phyloP scores from a whole-genome alignment of 1,140 invertebrate genomes.

The Bradysia coprophila region DNA sequence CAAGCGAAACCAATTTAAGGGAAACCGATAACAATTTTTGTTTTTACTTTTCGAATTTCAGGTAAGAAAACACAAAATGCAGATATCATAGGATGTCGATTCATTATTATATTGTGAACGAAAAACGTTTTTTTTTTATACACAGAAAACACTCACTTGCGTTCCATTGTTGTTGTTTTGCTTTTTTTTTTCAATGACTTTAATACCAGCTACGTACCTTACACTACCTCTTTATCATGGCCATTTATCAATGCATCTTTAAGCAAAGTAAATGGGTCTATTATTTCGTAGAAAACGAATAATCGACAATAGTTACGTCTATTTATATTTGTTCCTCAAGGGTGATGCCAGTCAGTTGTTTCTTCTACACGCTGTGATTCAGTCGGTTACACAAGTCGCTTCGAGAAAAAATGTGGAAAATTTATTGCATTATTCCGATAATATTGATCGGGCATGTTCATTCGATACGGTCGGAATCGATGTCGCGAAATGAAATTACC shows the following conservation, averaged over 20 bases:
- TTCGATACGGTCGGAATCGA: not conserved
- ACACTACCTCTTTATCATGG: too few species aligned
- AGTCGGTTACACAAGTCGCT: too few species aligned
- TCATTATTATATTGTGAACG: too few species aligned
- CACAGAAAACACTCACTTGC: too few species aligned
- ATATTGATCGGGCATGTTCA: not conserved
- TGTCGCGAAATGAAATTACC: not conserved
- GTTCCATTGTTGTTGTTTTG: too few species aligned
- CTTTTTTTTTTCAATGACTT: too few species aligned
- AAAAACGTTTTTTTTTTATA: too few species aligned
- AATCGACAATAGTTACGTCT: too few species aligned
- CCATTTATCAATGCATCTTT: not conserved
- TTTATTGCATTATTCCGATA: not conserved
- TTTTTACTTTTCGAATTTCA: too few species aligned
- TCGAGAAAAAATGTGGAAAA: not conserved
- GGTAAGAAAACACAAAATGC: too few species aligned
- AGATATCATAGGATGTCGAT: too few species aligned
- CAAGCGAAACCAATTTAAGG: not conserved
- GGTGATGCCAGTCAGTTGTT: not conserved
- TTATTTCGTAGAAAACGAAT: not conserved
- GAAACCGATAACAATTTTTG: not conserved
- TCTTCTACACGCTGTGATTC: not conserved
- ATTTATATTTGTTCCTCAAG: not conserved
- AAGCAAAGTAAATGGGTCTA: not conserved
- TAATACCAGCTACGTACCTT: too few species aligned